Percentiles rank a stretch among this genome's conserved stretches.
Evolutionary conservation across 2,113 vertebrate species (phyloP).

Genomic region (Crotalus viridis): DNA sequence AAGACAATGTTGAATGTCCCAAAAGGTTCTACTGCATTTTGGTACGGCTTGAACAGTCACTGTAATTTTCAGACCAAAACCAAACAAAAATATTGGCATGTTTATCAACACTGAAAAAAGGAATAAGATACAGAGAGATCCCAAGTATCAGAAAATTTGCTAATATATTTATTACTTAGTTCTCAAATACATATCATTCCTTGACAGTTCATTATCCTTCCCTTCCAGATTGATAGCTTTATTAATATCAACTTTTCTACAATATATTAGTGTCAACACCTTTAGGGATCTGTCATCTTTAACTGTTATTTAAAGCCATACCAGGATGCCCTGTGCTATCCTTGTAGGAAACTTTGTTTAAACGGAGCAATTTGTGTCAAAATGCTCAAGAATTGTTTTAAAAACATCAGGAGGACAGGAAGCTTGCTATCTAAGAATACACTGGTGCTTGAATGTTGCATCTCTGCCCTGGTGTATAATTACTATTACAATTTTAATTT

Average conservation of each 20-base stretch:
- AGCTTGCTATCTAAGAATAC: not conserved
- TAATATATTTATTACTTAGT: not conserved
- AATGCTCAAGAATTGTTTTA: not conserved
- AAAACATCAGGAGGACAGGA: not conserved
- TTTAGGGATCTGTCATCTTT: not conserved
- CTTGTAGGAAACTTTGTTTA: not conserved
- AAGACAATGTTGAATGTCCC: not conserved
- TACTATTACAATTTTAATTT: constrained; percentile 10
- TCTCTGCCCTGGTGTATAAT: not conserved
- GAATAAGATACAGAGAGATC: not conserved
- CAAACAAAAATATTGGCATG: not conserved
- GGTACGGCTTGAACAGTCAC: not conserved
- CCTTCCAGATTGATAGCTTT: not conserved
- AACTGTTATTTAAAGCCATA: not conserved
- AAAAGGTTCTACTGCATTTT: not conserved
- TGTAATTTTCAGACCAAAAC: not conserved
- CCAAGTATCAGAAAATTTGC: not conserved
- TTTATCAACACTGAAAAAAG: not conserved
- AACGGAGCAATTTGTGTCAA: not conserved
- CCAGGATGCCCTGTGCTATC: not conserved
- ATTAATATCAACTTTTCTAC: not conserved
- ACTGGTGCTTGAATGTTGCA: not conserved
- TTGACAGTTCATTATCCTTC: not conserved
- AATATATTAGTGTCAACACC: not conserved
- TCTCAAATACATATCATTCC: not conserved